These are phyloP conservation scores for Trichomycterus rosablanca DNA, from an alignment of 2,113 vertebrate genomes.

Conservation along the genomic window DNA sequence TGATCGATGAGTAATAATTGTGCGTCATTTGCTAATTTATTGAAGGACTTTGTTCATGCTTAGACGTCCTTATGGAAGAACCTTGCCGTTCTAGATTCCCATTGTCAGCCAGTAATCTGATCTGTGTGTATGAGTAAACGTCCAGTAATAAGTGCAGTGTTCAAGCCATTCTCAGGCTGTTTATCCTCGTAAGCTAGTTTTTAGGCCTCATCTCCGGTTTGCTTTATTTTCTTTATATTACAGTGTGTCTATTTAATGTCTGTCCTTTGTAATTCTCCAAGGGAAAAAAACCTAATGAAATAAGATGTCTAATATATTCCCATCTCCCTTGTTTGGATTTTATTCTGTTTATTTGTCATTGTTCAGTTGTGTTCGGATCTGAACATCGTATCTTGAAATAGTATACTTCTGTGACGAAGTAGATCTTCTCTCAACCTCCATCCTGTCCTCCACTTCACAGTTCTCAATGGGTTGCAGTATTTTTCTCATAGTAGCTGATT, in stretches of 20 bases:
- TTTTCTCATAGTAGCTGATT: constrained; percentile 72
- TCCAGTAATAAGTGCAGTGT: constrained; percentile 37
- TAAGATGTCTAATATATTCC: constrained; percentile 46
- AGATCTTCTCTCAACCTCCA: constrained; percentile 56
- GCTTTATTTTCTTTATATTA: constrained; percentile 57
- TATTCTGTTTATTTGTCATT: constrained; percentile 44
- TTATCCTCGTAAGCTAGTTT: constrained; percentile 18
- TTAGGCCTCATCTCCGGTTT: constrained; percentile 46
- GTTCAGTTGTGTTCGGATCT: constrained; percentile 52
- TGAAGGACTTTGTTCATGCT: neutral
- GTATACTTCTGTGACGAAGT: constrained; percentile 55
- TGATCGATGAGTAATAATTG: neutral
- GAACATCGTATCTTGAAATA: constrained; percentile 55
- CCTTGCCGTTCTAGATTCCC: constrained; percentile 6
- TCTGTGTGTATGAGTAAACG: constrained; percentile 34
- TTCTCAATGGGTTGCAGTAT: constrained; percentile 71
- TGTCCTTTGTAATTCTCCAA: constrained; percentile 36
- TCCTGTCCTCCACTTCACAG: constrained; percentile 64
- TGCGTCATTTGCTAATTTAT: neutral
- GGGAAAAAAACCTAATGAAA: constrained; percentile 48
- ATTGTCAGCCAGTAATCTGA: constrained; percentile 12
- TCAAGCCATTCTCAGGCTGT: constrained; percentile 23
- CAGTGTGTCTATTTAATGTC: constrained; percentile 55
- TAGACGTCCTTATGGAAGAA: neutral
- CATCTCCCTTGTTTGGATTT: constrained; percentile 40